These are phyloP conservation scores for Smittia aterrima DNA, from an alignment of 2,888 invertebrate genomes.

Conservation along the genomic window DNA sequence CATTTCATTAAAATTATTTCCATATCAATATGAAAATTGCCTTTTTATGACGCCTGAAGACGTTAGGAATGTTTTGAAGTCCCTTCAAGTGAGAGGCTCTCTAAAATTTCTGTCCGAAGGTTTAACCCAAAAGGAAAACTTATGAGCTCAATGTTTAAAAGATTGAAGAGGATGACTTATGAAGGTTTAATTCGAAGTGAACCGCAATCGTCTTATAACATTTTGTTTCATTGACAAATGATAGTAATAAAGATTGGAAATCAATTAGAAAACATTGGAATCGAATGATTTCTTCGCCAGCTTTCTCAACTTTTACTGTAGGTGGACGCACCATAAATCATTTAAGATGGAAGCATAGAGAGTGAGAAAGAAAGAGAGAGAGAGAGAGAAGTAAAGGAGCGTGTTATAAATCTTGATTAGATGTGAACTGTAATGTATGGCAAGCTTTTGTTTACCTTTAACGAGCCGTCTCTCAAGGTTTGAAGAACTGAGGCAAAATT, in stretches of 20 bases:
- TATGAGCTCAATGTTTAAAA: too few relatives aligned
- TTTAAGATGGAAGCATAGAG: too few relatives aligned
- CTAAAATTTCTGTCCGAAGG: background rate
- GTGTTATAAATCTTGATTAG: slow-evolving; percentile 26
- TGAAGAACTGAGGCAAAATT: too few relatives aligned
- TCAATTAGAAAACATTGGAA: too few relatives aligned
- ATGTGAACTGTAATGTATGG: background rate
- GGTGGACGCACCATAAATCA: slow-evolving; percentile 28
- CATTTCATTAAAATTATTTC: slow-evolving; percentile 41
- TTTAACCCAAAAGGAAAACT: too few relatives aligned
- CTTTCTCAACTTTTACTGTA: too few relatives aligned
- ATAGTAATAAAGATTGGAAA: too few relatives aligned
- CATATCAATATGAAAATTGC: slow-evolving; percentile 41
- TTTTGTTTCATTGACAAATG: too few relatives aligned
- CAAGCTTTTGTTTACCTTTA: background rate
- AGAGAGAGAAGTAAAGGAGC: background rate
- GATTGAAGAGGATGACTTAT: too few relatives aligned
- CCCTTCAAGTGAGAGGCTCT: background rate
- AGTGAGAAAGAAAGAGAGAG: background rate
- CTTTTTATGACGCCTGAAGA: slow-evolving; percentile 38
- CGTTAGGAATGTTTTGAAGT: background rate
- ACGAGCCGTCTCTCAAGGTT: background rate
- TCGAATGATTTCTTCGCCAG: too few relatives aligned
- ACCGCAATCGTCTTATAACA: too few relatives aligned
- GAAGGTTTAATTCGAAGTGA: too few relatives aligned